phyloP scores from a whole-genome alignment of 2,797 vertebrate species.

The Ceyx erithaca region DNA sequence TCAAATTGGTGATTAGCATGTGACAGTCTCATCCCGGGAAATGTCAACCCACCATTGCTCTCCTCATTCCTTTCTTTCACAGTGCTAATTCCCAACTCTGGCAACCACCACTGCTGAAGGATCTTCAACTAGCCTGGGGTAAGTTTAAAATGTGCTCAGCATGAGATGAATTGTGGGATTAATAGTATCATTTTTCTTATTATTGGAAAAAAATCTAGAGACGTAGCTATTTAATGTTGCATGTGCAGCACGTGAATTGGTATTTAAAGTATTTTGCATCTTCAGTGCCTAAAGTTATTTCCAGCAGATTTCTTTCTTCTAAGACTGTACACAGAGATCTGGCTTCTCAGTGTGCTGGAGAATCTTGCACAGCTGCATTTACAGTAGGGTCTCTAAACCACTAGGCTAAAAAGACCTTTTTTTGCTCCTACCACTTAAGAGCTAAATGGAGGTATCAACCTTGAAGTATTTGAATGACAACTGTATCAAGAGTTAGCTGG shows the following conservation, averaged over 20 bases:
- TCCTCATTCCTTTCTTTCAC: constrained; percentile 48
- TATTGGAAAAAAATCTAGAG: not conserved
- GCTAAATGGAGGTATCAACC: not conserved
- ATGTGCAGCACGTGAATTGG: not conserved
- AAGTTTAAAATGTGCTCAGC: constrained; percentile 57
- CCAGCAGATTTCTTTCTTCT: constrained; percentile 28
- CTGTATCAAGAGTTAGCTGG: not conserved
- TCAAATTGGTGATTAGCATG: constrained; percentile 75
- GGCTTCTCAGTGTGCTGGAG: not conserved
- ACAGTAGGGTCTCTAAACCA: not conserved
- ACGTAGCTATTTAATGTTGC: not conserved
- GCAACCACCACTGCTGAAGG: constrained; percentile 33
- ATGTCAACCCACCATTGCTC: constrained; percentile 44
- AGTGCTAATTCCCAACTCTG: constrained; percentile 60
- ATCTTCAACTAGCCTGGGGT: constrained; percentile 72
- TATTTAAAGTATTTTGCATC: not conserved
- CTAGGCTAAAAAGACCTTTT: not conserved
- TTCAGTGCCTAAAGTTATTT: not conserved
- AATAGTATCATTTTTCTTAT: not conserved
- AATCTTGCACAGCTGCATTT: not conserved
- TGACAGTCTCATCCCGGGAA: constrained; percentile 76
- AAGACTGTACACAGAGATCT: not conserved
- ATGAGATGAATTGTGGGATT: constrained; percentile 2
- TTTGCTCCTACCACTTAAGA: not conserved
- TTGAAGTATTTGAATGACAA: not conserved